Evolutionary conservation across 2,888 invertebrate genomes (phyloP).

Genomic region (Drosophila nigricruria): DNA sequence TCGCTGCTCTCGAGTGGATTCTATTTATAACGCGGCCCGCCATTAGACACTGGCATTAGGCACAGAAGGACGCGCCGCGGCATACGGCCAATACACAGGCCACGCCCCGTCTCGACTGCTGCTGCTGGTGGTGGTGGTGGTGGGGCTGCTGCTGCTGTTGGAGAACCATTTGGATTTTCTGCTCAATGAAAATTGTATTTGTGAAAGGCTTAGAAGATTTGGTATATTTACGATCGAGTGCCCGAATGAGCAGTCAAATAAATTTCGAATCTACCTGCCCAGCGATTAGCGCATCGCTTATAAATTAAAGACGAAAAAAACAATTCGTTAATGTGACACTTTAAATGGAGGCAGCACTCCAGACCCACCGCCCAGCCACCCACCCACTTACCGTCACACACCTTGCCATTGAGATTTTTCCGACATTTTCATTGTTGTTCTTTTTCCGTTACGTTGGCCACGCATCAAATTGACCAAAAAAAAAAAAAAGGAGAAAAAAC

Average conservation of each 20-base stretch:
- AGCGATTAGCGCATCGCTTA: slow-evolving; percentile 56
- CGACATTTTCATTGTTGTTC: slow-evolving; percentile 24
- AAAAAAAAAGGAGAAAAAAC: slow-evolving; percentile 51
- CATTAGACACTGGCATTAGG: slow-evolving; percentile 69
- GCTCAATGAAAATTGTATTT: slow-evolving; percentile 65
- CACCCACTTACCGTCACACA: slow-evolving; percentile 8
- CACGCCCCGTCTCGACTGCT: slow-evolving; percentile 57
- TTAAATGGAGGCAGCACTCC: slow-evolving; percentile 65
- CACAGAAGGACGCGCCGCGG: slow-evolving; percentile 69
- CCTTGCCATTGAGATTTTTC: slow-evolving; percentile 21
- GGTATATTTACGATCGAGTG: slow-evolving; percentile 50
- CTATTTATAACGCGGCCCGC: slow-evolving; percentile 81
- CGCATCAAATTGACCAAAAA: slow-evolving; percentile 64
- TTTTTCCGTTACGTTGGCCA: slow-evolving; percentile 15
- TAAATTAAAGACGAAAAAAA: slow-evolving; percentile 70
- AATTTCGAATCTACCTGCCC: slow-evolving; percentile 68
- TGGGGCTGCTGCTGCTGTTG: slow-evolving; percentile 1
- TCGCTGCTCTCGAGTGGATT: slow-evolving; percentile 70
- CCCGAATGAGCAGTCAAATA: slow-evolving; percentile 53
- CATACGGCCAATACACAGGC: slow-evolving; percentile 35
- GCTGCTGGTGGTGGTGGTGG: background rate
- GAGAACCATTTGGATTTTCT: slow-evolving; percentile 36
- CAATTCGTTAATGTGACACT: slow-evolving; percentile 83
- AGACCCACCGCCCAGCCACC: background rate
- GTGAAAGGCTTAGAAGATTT: slow-evolving; percentile 60